A percentile compares a stretch with the other conserved stretches of the same genome.
These are phyloP conservation scores for Probaryconus sp. DNA, from an alignment of 1,140 invertebrate genomes.

Conservation along the genomic window DNA sequence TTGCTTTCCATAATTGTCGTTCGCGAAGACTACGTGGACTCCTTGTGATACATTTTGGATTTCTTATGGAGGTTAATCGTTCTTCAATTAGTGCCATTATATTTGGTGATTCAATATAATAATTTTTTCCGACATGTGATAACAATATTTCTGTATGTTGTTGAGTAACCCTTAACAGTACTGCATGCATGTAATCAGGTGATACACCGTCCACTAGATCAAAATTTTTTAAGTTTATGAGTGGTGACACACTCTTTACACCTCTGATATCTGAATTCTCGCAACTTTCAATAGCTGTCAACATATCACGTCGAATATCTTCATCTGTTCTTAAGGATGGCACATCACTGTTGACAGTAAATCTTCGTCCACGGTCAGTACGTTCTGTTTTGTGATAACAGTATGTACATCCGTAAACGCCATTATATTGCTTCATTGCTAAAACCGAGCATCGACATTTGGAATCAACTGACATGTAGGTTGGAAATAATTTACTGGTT, in stretches of 20 bases:
- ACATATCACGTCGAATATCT: background rate
- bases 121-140: too few relatives aligned
- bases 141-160: too few relatives aligned
- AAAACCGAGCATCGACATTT: constrained; percentile 1
- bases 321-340: background rate
- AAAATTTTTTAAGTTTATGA: too few relatives aligned
- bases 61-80: too few relatives aligned
- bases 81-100: too few relatives aligned
- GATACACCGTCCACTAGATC: too few relatives aligned
- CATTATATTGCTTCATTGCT: constrained; percentile 26
- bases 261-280: background rate
- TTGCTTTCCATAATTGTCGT: too few relatives aligned
- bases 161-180: too few relatives aligned
- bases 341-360: background rate
- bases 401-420: constrained; percentile 18
- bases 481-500: background rate
- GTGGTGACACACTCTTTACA: background rate
- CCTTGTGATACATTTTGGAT: too few relatives aligned
- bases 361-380: background rate
- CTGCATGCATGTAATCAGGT: background rate
- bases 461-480: background rate
- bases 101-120: too few relatives aligned
- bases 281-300: background rate
- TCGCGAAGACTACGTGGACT: too few relatives aligned
- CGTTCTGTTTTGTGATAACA: background rate